Evolutionary conservation across 2,113 vertebrate genomes (phyloP).

Genomic region (Platycercus adscitus): DNA sequence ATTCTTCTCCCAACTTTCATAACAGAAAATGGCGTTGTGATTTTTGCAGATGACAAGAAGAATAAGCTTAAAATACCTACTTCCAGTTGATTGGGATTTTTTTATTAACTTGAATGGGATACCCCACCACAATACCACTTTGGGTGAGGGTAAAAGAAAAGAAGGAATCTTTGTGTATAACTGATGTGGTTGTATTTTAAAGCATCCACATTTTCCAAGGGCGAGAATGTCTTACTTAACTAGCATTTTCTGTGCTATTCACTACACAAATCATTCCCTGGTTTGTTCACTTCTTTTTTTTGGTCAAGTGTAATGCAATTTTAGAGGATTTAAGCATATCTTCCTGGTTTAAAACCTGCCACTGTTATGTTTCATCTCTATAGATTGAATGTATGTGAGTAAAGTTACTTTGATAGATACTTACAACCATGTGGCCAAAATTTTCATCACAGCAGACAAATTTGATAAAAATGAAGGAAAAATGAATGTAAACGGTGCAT

Average conservation of each 20-base stretch:
- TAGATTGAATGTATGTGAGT: not conserved
- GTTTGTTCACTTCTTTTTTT: not conserved
- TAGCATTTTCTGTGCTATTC: not conserved
- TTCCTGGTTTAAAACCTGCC: not conserved
- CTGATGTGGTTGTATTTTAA: not conserved
- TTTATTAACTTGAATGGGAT: not conserved
- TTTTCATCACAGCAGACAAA: not conserved
- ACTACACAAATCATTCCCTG: not conserved
- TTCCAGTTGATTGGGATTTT: not conserved
- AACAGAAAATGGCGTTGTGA: not conserved
- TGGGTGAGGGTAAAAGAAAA: fast-evolving
- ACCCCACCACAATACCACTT: not conserved
- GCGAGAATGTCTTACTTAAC: not conserved
- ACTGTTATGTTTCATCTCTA: not conserved
- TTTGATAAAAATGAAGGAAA: not conserved
- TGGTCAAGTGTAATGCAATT: not conserved
- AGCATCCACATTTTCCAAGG: not conserved
- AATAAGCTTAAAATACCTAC: not conserved
- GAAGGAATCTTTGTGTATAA: not conserved
- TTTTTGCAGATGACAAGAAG: not conserved
- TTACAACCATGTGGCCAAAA: not conserved
- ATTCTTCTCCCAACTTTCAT: not conserved
- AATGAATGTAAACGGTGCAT: not conserved
- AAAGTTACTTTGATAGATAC: not conserved
- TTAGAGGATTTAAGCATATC: not conserved